Percentiles rank a stretch among this genome's conserved stretches.
phyloP scores from a whole-genome alignment of 2,888 invertebrate genomes.

The Metalampra italica region DNA sequence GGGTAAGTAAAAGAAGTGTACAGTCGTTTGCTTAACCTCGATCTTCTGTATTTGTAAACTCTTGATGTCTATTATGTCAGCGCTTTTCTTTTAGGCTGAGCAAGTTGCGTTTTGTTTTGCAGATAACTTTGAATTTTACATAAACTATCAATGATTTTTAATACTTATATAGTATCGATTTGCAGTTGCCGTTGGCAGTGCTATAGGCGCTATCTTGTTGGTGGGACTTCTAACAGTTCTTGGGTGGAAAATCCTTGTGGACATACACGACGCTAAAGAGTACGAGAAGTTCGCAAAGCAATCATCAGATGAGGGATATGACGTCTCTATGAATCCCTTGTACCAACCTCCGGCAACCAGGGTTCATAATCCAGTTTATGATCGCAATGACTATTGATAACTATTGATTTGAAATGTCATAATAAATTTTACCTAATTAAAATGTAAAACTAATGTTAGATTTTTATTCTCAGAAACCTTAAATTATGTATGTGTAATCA shows the following conservation, averaged over 20 bases:
- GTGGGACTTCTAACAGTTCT: constrained; percentile 55
- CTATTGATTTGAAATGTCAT: too few species aligned
- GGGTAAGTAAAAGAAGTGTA: constrained; percentile 37
- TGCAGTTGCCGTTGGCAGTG: constrained; percentile 49
- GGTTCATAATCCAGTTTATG: constrained; percentile 44
- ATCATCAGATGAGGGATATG: constrained; percentile 37
- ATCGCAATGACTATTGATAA: constrained; percentile 15
- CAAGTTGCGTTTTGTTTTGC: too few species aligned
- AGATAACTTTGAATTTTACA: too few species aligned
- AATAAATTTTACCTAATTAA: too few species aligned
- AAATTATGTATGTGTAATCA: too few species aligned
- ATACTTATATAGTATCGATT: constrained; percentile 15
- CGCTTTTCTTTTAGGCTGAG: too few species aligned
- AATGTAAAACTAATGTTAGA: too few species aligned
- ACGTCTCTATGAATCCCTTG: constrained; percentile 37
- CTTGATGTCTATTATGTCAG: too few species aligned
- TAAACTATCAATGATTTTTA: too few species aligned
- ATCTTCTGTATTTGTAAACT: too few species aligned
- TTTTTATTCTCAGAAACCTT: too few species aligned
- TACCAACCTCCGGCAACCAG: constrained; percentile 38
- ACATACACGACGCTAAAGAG: constrained; percentile 49
- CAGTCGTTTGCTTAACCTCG: too few species aligned
- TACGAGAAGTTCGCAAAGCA: constrained; percentile 45
- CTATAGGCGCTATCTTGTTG: constrained; percentile 43
- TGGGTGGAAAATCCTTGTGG: constrained; percentile 53